These are phyloP conservation scores for Tyrannus savana DNA, from an alignment of 2,113 vertebrate species.

Conservation along the genomic window DNA sequence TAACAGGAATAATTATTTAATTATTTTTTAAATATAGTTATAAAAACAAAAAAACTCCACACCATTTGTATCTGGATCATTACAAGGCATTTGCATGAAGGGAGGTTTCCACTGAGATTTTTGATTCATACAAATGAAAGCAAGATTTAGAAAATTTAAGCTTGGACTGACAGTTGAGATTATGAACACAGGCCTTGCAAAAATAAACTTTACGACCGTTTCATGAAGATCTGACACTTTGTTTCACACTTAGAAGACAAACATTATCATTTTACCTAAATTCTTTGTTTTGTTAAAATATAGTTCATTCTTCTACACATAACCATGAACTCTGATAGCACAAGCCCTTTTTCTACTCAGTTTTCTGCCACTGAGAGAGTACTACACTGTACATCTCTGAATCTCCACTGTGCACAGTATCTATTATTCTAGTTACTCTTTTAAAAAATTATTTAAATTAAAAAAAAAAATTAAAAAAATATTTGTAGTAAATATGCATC, in stretches of 20 bases:
- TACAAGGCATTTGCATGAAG: not conserved
- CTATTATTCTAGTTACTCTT: not conserved
- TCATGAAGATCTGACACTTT: not conserved
- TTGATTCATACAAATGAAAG: conserved; percentile 1
- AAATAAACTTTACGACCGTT: not conserved
- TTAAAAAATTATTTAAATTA: not conserved
- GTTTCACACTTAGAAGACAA: not conserved
- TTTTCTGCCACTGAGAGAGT: not conserved
- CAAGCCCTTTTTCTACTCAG: not conserved
- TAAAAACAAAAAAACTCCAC: not conserved
- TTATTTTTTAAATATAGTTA: not conserved
- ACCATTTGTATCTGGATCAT: not conserved
- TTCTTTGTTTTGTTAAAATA: conserved; percentile 12
- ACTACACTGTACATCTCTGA: not conserved
- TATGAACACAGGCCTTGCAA: not conserved
- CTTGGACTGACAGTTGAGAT: not conserved
- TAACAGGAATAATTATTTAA: not conserved
- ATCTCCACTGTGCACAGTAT: not conserved
- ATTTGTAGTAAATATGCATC: not conserved
- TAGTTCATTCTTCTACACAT: not conserved
- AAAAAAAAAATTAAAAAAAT: no score
- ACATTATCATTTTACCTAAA: not conserved
- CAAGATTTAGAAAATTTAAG: not conserved
- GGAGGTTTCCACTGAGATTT: not conserved
- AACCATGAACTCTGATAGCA: not conserved